Conservation (phyloP, 2,797 vertebrate genomes). For the Ctenopoma multispine region DNA sequence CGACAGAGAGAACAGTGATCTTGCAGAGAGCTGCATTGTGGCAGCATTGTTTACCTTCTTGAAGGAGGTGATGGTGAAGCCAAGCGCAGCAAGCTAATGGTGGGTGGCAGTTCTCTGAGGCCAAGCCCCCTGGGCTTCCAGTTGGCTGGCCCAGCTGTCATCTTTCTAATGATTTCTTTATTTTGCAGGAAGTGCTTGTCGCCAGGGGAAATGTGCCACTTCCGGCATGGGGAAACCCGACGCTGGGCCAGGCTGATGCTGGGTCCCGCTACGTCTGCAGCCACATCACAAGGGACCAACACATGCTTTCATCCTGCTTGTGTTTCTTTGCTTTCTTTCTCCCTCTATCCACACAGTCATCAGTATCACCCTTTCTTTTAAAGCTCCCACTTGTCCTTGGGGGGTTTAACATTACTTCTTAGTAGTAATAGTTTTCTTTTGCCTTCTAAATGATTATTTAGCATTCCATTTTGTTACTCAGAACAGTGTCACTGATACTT, state of each 20-base stretch:
- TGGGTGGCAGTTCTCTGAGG: conserved; percentile 81
- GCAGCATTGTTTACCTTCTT: conserved; percentile 68
- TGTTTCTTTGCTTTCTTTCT: conserved; percentile 84
- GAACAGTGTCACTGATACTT: conserved; percentile 36
- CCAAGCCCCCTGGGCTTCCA: conserved; percentile 60
- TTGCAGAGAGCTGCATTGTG: conserved; percentile 8
- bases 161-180: conserved; percentile 91
- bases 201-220: conserved; percentile 86
- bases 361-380: conserved; percentile 79
- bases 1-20: conserved; percentile 46
- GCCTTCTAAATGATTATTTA: conserved; percentile 77
- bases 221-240: conserved; percentile 85
- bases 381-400: conserved; percentile 67
- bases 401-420: conserved; percentile 74
- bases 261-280: conserved; percentile 80
- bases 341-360: conserved; percentile 84
- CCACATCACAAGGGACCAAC: conserved; percentile 83
- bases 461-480: conserved; percentile 50
- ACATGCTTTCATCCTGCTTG: conserved; percentile 84
- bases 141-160: conserved; percentile 83
- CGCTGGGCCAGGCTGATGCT: conserved; percentile 72
- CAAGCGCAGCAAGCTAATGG: conserved; percentile 72
- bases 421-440: conserved; percentile 80
- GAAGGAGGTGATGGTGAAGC: conserved; percentile 65
- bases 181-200: conserved; percentile 89